Evolutionary conservation across 2,888 invertebrate species (phyloP).

Genomic region (Disparrhopalites patrizii): DNA sequence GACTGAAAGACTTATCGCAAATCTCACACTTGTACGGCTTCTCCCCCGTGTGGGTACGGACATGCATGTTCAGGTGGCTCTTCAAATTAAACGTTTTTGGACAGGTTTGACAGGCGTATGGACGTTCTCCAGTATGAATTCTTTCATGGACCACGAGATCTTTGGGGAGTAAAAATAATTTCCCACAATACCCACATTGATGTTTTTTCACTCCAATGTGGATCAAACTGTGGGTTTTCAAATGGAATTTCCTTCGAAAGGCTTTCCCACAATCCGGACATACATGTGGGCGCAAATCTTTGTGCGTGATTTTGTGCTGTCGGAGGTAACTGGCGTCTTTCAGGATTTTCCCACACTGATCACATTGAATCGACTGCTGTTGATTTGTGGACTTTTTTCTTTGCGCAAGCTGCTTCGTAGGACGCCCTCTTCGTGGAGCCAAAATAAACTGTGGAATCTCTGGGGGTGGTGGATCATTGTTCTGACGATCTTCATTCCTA

Average conservation of each 20-base stretch:
- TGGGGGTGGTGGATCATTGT: too few relatives aligned
- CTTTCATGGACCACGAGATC: slow-evolving; percentile 49
- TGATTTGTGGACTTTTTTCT: background rate
- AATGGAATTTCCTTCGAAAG: slow-evolving; percentile 38
- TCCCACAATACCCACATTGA: slow-evolving; percentile 41
- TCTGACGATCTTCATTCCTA: too few relatives aligned
- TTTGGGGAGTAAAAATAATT: slow-evolving; percentile 35
- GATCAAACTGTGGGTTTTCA: slow-evolving; percentile 37
- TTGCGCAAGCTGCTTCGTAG: background rate
- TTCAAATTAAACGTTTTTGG: slow-evolving; percentile 51
- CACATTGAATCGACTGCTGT: slow-evolving; percentile 12
- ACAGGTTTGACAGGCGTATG: slow-evolving; percentile 42
- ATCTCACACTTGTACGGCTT: slow-evolving; percentile 36
- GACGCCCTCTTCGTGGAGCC: background rate
- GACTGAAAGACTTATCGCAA: slow-evolving; percentile 29
- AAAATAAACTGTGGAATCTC: too few relatives aligned
- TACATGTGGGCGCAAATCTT: slow-evolving; percentile 26
- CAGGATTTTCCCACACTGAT: slow-evolving; percentile 38
- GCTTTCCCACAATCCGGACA: slow-evolving; percentile 39
- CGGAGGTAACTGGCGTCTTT: slow-evolving; percentile 28
- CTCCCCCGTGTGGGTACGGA: slow-evolving; percentile 49
- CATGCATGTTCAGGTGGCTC: slow-evolving; percentile 51
- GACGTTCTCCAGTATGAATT: slow-evolving; percentile 14
- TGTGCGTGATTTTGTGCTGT: slow-evolving; percentile 40
- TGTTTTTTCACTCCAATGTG: slow-evolving; percentile 39